Conservation (phyloP, 2,113 vertebrate genomes). For the Talpa occidentalis region DNA sequence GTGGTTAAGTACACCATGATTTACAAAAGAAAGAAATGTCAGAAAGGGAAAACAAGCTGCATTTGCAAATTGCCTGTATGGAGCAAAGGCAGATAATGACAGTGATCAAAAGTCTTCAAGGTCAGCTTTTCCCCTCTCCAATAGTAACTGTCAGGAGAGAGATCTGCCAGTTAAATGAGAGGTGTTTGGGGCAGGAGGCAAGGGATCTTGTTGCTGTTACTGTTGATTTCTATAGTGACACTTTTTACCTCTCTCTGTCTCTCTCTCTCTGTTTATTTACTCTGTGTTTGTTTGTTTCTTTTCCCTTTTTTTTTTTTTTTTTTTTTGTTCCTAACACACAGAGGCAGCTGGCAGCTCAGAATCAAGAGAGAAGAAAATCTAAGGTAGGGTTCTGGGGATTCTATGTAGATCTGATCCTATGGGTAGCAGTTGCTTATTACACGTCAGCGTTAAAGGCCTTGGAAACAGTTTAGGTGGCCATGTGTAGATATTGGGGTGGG, state of each 20-base stretch:
- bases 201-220: neutral
- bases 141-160: neutral
- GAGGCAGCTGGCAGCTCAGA: conserved; percentile 87
- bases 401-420: accelerated
- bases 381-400: conserved; percentile 84
- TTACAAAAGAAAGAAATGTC: neutral
- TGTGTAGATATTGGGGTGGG: too few relatives aligned
- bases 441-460: neutral
- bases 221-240: neutral
- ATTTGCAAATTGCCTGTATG: neutral
- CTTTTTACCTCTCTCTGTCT: neutral
- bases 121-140: neutral
- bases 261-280: accelerated
- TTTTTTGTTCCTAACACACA: conserved; percentile 74
- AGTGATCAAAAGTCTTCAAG: neutral
- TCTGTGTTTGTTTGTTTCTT: neutral
- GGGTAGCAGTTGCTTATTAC: neutral
- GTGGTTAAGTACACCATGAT: neutral
- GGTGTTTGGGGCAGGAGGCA: neutral
- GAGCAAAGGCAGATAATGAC: neutral
- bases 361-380: conserved; percentile 89
- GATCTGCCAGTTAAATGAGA: neutral
- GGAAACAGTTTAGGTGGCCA: too few relatives aligned
- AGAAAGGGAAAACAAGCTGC: neutral
- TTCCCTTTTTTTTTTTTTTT: neutral